Evolutionary conservation across 2,113 vertebrate genomes (phyloP), one percentile per base, ranked within the genome.

Genomic region (Syngnathus typhle): DNA sequence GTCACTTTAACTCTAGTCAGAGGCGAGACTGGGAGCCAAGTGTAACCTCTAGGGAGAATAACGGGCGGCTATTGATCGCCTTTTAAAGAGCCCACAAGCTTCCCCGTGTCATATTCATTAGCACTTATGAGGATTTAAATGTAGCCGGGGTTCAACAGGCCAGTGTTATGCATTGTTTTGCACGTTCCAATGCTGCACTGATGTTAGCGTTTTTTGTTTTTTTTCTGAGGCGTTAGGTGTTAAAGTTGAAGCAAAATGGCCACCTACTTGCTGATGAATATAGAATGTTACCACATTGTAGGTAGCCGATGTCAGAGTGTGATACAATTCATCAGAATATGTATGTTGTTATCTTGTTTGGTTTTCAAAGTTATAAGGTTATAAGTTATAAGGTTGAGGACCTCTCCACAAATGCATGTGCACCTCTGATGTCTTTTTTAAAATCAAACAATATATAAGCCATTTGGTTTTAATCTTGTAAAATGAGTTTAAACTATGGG

Each of bases 81-180:
- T 78, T 88, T 74, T 87, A 90, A 84, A 91, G 82, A 84, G 84
- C 80, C 75, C 76, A 81, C 82, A 84, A 85, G 80, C 85, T 90
- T 84, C 82, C 80, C 82, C 69, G 62, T 87, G 68, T 83, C 74
- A 72, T 84, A 86, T 84, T 90, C 81, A 91, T 92, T 91, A 90
- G 79, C 86, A 70, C 80, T 88, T 84, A 87, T 85, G 80, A 88
- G 87, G 87, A 84, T 87, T 88, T 89, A 83, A 87, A 87, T 83
- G 76, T 80, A 81, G 80, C 81, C 43, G 15, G 79, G 84, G 85
- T 85, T 87, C 80, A 88, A 87, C 77, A 84, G 85, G 79, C 74
- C 72, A 85, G 82, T 78, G 75, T 86, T 86, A 76, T 77, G 79
- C 39, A 23, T 71, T 80, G 72, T 49, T 72, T 71, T 1, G 6